Conservation (phyloP, 64 coral and sea anemone species). For the Montipora capricornis region DNA sequence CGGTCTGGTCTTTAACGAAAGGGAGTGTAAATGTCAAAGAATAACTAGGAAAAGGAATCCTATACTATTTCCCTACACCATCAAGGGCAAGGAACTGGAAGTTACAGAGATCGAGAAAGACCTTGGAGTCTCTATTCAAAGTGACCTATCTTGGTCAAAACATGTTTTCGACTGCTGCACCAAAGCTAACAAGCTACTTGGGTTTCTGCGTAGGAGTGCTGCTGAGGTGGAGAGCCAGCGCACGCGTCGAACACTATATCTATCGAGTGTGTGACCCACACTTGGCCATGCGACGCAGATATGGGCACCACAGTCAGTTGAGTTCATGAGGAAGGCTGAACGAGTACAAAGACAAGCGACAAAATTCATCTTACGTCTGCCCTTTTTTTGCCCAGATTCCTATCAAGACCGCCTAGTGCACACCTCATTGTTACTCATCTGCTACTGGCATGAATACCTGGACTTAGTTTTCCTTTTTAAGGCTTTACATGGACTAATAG, state of each 20-base stretch:
- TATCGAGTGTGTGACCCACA: not conserved
- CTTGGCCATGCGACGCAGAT: not conserved
- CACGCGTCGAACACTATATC: not conserved
- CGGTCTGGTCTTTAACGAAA: slow-evolving; percentile 47
- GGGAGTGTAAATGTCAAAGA: slow-evolving; percentile 22
- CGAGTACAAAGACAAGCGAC: not conserved
- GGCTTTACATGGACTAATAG: too few relatives aligned
- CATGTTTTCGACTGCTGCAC: not conserved
- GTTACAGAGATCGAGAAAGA: slow-evolving; percentile 8
- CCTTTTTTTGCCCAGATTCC: not conserved
- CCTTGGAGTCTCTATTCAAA: slow-evolving; percentile 44
- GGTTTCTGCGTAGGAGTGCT: not conserved
- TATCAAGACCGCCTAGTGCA: not conserved
- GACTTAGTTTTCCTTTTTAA: too few relatives aligned
- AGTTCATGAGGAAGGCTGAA: not conserved
- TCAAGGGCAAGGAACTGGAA: slow-evolving; percentile 27
- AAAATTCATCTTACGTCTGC: not conserved
- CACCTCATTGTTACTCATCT: not conserved
- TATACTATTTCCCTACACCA: not conserved
- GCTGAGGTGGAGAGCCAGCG: not conserved
- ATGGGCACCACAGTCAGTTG: not conserved
- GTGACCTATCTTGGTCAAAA: slow-evolving; percentile 8
- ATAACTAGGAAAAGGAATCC: too few relatives aligned
- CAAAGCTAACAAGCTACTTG: slow-evolving; percentile 19
- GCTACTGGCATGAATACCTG: not conserved